Base-by-base conservation (phyloP, 1,140 invertebrate genomes). In the Drosophila elegans region DNA sequence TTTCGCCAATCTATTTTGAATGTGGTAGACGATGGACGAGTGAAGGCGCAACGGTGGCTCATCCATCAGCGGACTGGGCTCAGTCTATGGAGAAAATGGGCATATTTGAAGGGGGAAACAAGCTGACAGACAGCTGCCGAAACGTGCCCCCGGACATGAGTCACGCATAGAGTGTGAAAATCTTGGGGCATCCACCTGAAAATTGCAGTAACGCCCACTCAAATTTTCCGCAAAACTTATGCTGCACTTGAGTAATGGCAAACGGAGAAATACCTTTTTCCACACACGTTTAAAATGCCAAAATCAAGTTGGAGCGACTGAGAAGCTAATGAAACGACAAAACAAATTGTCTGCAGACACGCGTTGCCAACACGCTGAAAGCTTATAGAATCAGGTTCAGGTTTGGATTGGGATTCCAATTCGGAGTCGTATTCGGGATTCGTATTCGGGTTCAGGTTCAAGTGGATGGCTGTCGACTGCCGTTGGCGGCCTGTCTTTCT, bases 321-420 rank as follows among this genome's bases (percentile, higher is more conserved):
- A 42, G 56, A 71, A 68, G 56, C 54, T 77, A 80, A 72, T 80
- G 78, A 72, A 80, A 76, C 80, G 79, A 83, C 74, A 64, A 82
- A 86, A 85, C 83, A 85, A 85, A 85, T 85, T 85, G 83, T 75
- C 74, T 46, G 56, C 63, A 80, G 77, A 84, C 80, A 83, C 76
- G 80, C 80, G 80, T 66, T 41, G 44, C 67, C 55, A 66, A 85
- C 73, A 82, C 68, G 69, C 59, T 74, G 54, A 74, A 52, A 68
- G 61, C 59, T 39, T 44, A 62, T 54, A 55, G 44, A 69, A 82
- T 84, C 80, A 84, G 76, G 75, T 83, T 82, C 54, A 41, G 53
- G 38, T 13, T n/a, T 16, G n/a, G 6, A 10, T 3, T 54, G 2
- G 21, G 25, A 48, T 11, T 3, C 11, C 3, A 38, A 38, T 38